These are phyloP conservation scores for Brachyptera risi DNA, from an alignment of 2,888 invertebrate genomes.

Conservation along the genomic window DNA sequence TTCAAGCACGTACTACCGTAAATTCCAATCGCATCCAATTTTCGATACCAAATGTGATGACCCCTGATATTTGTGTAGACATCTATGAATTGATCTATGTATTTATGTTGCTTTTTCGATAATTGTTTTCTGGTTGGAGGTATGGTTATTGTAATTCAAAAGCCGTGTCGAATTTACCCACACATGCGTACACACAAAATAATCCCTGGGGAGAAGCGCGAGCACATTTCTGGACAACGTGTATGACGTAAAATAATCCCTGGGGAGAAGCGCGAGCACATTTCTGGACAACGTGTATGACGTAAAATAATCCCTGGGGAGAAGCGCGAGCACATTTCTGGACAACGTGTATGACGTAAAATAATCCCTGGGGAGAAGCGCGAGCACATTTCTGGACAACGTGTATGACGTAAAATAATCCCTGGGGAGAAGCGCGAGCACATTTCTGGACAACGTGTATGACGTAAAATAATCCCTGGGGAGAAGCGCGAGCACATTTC, in stretches of 20 bases:
- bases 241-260: conserved; percentile 5
- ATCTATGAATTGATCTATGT: conserved; percentile 13
- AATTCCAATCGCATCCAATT: conserved; percentile 20
- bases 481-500: neutral
- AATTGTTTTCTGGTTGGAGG: conserved; percentile 8
- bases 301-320: conserved; percentile 11
- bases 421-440: neutral
- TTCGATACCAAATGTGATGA: neutral
- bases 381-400: neutral
- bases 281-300: conserved; percentile 1
- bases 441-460: conserved; percentile 1
- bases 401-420: conserved; percentile 4
- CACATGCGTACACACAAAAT: too few relatives aligned
- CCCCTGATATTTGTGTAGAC: conserved; percentile 4
- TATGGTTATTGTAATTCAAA: conserved; percentile 20
- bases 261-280: neutral
- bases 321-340: neutral
- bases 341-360: conserved; percentile 7
- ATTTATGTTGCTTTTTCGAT: conserved; percentile 11
- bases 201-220: conserved; percentile 1
- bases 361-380: conserved; percentile 3
- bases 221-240: neutral
- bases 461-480: conserved; percentile 9
- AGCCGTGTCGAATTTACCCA: conserved; percentile 4
- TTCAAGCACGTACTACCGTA: conserved; percentile 6